Evolutionary conservation across 2,797 vertebrate species (phyloP), one percentile per base, ranked within the genome.

Genomic region (Xerus rutilus): DNA sequence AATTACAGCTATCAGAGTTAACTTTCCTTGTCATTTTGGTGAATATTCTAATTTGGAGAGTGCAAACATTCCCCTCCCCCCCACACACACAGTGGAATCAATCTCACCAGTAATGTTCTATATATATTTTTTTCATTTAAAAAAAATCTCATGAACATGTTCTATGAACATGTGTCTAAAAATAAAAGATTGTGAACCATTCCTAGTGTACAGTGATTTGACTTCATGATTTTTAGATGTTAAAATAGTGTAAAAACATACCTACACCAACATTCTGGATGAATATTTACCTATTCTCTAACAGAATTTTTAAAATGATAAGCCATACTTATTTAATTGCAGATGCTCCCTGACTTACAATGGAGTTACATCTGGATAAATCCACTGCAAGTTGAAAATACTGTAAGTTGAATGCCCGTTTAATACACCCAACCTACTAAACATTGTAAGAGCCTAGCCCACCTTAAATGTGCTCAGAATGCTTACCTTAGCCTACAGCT

Each of bases 81-180:
- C 39, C 39, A n/a, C 39, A 39, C 35, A 57, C 54, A 57, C 17
- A 57, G 54, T 57, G 20, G 7, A 57, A 57, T 78, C 92, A 9
- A 43, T 90, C 89, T 87, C 18, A 74, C 17, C 45, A 32, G 84
- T 57, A 74, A 25, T 93, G 14, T 95, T 89, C 28, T 23, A 49
- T 47, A 57, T 49, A 43, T 45, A n/a, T 39, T 92, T 84, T 93
- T 67, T 91, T 32, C 10, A 76, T 85, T 94, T 90, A 91, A 94
- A 5, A 62, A 39, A 15, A 45, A 45, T 59, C 11, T 91, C 52
- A 74, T 78, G n/a, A 96, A 83, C 2, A 64, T 74, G 86, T 78
- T 91, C 83, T 3, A 57, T 1, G 25, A 92, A 70, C 47, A 78
- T 62, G 23, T 57, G 35, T 62, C 25, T 81, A 62, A 81, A 81